phyloP scores from a whole-genome alignment of 37 sponge, comb jelly and placozoan species.

The Chondrilla cf. caribensis region DNA sequence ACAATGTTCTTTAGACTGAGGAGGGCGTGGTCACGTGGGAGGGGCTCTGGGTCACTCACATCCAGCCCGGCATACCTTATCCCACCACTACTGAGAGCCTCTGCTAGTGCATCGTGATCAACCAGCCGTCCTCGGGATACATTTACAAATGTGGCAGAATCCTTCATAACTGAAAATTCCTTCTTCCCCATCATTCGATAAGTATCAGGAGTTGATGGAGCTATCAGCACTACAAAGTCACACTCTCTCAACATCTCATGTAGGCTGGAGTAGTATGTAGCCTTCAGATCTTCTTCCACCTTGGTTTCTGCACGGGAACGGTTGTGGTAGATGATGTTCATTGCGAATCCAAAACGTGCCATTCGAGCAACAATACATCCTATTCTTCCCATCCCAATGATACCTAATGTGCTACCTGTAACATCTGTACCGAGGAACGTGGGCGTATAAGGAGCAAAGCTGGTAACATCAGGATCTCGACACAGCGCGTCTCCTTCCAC shows the following conservation, averaged over 20 bases:
- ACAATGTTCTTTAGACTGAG: constrained; percentile 64
- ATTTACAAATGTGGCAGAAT: constrained; percentile 68
- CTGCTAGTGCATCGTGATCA: constrained; percentile 83
- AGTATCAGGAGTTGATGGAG: constrained; percentile 61
- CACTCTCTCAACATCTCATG: constrained; percentile 43
- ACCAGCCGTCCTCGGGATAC: constrained; percentile 76
- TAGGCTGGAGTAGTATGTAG: constrained; percentile 50
- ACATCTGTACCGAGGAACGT: constrained; percentile 50
- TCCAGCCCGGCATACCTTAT: constrained; percentile 87
- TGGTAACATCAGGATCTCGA: constrained; percentile 25
- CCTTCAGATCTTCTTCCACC: constrained; percentile 5
- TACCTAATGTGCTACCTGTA: constrained; percentile 65
- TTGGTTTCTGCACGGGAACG: constrained; percentile 41
- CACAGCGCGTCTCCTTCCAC: constrained; percentile 68
- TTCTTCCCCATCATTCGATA: constrained; percentile 69
- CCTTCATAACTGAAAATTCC: constrained; percentile 75
- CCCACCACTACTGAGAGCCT: constrained; percentile 48
- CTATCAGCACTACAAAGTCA: constrained; percentile 77
- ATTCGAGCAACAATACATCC: constrained; percentile 73
- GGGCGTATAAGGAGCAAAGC: constrained; percentile 11
- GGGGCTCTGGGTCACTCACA: constrained; percentile 89
- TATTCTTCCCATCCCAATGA: constrained; percentile 91
- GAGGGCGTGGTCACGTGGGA: constrained; percentile 83
- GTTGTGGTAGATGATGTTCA: constrained; percentile 85
- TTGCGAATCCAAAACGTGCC: constrained; percentile 70